Percentiles rank a stretch among this genome's conserved stretches.
phyloP scores from a whole-genome alignment of 2,888 invertebrate species.

The Drosophila setosimentum region DNA sequence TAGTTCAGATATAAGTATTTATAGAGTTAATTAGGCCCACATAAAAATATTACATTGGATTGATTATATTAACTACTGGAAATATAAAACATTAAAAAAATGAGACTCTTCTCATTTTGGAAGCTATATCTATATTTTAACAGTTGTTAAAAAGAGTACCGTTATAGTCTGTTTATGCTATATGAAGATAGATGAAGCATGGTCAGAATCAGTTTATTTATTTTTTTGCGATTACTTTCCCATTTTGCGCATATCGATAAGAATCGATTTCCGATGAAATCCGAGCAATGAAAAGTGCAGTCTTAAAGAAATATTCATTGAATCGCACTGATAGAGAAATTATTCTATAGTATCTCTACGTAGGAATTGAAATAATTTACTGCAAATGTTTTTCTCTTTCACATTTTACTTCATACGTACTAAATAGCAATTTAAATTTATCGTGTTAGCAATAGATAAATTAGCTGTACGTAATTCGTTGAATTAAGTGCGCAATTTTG shows the following conservation, averaged over 20 bases:
- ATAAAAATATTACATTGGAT: background rate
- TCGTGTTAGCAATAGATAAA: background rate
- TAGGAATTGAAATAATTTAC: background rate
- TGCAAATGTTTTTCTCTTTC: background rate
- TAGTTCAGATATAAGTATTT: too few relatives aligned
- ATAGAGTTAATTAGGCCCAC: too few relatives aligned
- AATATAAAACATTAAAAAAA: background rate
- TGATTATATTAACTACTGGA: background rate
- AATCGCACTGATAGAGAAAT: background rate
- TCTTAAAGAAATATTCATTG: background rate
- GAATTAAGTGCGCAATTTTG: background rate
- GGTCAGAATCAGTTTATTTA: background rate
- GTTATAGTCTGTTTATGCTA: background rate
- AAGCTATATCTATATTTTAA: too few relatives aligned
- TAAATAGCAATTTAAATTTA: background rate
- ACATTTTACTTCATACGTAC: background rate
- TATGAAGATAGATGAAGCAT: background rate
- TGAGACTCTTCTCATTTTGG: background rate
- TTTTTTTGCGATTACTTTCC: background rate
- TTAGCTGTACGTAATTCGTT: slow-evolving; percentile 1
- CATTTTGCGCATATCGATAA: background rate
- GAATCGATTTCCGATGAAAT: background rate
- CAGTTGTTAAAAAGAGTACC: too few relatives aligned
- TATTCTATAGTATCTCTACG: background rate
- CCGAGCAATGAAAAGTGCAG: too few relatives aligned